These are phyloP conservation scores for Chunga burmeisteri DNA, from an alignment of 2,113 vertebrate species.

Conservation along the genomic window DNA sequence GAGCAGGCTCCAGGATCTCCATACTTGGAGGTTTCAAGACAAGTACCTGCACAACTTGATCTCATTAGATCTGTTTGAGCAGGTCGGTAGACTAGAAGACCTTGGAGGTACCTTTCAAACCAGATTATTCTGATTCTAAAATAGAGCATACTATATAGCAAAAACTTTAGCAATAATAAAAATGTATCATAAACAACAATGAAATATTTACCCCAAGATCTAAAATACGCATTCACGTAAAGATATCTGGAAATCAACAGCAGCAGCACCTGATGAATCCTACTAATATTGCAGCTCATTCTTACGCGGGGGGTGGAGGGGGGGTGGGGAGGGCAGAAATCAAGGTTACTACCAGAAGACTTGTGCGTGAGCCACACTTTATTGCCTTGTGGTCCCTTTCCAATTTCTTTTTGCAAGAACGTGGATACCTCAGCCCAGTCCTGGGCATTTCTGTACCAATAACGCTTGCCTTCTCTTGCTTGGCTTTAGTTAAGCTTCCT, in stretches of 20 bases:
- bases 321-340: no score
- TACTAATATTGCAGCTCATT: not conserved
- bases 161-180: not conserved
- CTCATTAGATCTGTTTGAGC: not conserved
- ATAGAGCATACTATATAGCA: not conserved
- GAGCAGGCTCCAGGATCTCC: not conserved
- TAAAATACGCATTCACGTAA: not conserved
- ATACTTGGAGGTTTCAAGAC: not conserved
- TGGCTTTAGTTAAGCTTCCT: not conserved
- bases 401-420: not conserved
- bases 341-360: not conserved
- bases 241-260: not conserved
- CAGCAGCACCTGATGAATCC: not conserved
- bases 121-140: not conserved
- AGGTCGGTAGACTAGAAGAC: not conserved
- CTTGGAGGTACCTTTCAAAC: not conserved
- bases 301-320: not conserved
- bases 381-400: not conserved
- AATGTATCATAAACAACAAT: not conserved
- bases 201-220: not conserved
- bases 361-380: not conserved
- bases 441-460: not conserved
- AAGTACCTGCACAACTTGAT: not conserved
- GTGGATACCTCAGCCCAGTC: not conserved
- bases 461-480: not conserved